Base-by-base conservation (phyloP, 1,140 invertebrate genomes). In the Lamellibrachia luymesi region DNA sequence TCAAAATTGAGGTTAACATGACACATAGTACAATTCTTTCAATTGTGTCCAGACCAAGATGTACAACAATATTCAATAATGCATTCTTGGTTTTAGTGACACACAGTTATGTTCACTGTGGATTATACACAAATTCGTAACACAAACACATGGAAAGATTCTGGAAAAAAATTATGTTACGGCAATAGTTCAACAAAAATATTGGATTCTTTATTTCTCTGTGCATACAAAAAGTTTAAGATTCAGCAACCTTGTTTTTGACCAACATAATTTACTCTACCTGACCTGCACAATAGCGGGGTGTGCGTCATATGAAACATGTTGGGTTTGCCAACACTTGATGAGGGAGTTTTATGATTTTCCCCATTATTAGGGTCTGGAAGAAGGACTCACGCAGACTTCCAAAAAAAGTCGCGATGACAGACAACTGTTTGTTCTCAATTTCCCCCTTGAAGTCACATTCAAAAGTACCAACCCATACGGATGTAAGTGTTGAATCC, bases 381-480 rank as follows among this genome's bases (percentile, higher is more conserved):
- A 98, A 95, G 98, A 98, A 95, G 98, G 98, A 38, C 96, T 98
- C 93, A 97, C 98, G 52, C 97, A 98, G 96, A 97, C 97, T 94
- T 97, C 97, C 51, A 97, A 97, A 94, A 97, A 97, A 95, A 97
- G 97, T 95, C 95, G 96, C 93, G 97, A 98, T 95, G 96, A 97
- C 2, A 95, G 97, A 80, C 97, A 97, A 93, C 94, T 97, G 91
- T 97, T 97, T 94, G 97, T 98, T 5, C 98, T 98, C 97, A 98
- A 98, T 96, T 98, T 98, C 95, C 98, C 98, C 0, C 93, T 98
- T 27, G 97, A 98, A 94, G 97, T 98, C 49, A 97, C 98, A 2
- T 98, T 98, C 94, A 98, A 97, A 95, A 97, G 97, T 93, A 98
- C 97, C 91, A 98, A 97, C 97, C 97, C 98, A 38, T 97, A 97